These are phyloP conservation scores for Agonopterix heracliana DNA, from an alignment of 2,888 invertebrate genomes.

Conservation along the genomic window DNA sequence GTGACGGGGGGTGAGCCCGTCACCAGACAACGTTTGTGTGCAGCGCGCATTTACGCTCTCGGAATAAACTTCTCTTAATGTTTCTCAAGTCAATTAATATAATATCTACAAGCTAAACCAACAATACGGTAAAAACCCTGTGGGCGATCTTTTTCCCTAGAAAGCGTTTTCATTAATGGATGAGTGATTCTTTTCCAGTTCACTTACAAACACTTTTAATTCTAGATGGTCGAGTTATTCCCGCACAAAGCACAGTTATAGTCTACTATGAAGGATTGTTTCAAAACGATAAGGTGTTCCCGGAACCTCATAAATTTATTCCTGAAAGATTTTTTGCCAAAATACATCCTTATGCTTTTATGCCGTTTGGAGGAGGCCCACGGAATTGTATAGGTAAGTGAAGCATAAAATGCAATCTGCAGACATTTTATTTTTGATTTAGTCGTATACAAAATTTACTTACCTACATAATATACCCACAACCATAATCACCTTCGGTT, in stretches of 20 bases:
- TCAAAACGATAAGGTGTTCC: conserved; percentile 18
- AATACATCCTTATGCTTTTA: conserved; percentile 26
- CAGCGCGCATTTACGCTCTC: no score
- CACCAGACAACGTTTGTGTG: no score
- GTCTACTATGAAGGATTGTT: conserved; percentile 29
- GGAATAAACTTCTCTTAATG: no score
- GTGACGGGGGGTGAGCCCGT: no score
- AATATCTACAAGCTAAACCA: no score
- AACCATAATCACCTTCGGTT: no score
- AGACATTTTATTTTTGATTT: not conserved
- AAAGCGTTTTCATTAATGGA: no score
- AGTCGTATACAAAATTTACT: not conserved
- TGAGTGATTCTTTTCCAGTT: not conserved
- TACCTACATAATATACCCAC: no score
- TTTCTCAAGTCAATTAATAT: no score
- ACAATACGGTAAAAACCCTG: no score
- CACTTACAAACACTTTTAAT: not conserved
- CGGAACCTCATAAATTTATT: conserved; percentile 27
- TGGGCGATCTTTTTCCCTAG: no score
- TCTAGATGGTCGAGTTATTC: conserved; percentile 30
- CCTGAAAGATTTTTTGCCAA: conserved; percentile 28
- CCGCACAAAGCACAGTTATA: conserved; percentile 26
- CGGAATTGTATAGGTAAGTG: conserved; percentile 31
- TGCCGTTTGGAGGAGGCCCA: conserved; percentile 34
- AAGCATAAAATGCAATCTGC: not conserved